phyloP scores from a whole-genome alignment of 1,140 invertebrate genomes.

The Drosophila ananassae region DNA sequence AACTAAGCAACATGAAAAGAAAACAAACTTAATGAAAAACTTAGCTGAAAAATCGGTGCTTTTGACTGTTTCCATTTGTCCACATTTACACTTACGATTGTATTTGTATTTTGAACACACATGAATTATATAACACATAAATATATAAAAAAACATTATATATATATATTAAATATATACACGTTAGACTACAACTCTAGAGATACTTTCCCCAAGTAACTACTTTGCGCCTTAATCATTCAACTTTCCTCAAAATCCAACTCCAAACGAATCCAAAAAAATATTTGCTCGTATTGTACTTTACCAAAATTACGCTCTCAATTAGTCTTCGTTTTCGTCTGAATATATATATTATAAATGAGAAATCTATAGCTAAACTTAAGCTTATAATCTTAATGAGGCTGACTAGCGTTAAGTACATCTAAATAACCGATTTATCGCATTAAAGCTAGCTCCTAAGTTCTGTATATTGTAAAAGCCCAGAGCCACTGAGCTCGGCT shows the following conservation, averaged over 20 bases:
- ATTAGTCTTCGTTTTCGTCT: slow-evolving; percentile 65
- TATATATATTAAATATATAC: slow-evolving; percentile 46
- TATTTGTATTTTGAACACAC: slow-evolving; percentile 80
- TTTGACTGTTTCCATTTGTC: slow-evolving; percentile 84
- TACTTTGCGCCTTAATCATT: slow-evolving; percentile 63
- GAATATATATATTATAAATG: slow-evolving; percentile 37
- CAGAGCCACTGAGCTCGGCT: slow-evolving; percentile 6
- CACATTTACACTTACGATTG: slow-evolving; percentile 77
- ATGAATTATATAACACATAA: slow-evolving; percentile 57
- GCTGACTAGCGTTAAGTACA: slow-evolving; percentile 72
- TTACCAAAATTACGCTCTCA: slow-evolving; percentile 73
- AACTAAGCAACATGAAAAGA: slow-evolving; percentile 40
- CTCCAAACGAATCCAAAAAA: slow-evolving; percentile 35
- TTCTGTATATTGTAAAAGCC: slow-evolving; percentile 38
- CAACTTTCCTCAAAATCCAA: slow-evolving; percentile 22
- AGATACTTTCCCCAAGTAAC: slow-evolving; percentile 34
- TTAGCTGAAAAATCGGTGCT: slow-evolving; percentile 84
- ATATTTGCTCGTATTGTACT: slow-evolving; percentile 64
- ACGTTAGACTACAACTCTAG: slow-evolving; percentile 41
- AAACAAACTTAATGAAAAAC: slow-evolving; percentile 54
- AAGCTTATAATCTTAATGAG: slow-evolving; percentile 81
- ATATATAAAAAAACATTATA: slow-evolving; percentile 10
- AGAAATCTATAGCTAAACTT: slow-evolving; percentile 47
- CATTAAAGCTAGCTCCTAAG: slow-evolving; percentile 28
- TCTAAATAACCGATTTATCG: slow-evolving; percentile 24